Conservation (phyloP, 1,140 invertebrate species). For the Achroia grisella region DNA sequence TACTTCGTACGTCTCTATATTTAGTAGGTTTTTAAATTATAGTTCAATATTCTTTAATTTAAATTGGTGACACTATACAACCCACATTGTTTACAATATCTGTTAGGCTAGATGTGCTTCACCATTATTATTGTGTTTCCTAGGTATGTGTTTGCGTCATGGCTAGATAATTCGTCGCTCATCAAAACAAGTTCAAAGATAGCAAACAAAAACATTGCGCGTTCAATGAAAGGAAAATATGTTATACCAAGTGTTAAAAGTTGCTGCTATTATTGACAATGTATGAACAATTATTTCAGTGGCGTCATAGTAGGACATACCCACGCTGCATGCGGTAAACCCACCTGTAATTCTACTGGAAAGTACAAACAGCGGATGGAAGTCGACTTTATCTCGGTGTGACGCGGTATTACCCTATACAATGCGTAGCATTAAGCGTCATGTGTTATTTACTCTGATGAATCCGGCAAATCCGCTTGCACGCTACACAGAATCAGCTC, state of each 20-base stretch:
- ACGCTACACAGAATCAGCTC: conserved; percentile 33
- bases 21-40: too few species aligned
- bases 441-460: conserved; percentile 2
- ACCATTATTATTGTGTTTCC: not conserved
- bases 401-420: conserved; percentile 41
- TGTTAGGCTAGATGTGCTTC: not conserved
- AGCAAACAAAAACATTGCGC: conserved; percentile 3
- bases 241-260: not conserved
- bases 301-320: not conserved
- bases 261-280: too few species aligned
- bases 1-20: too few species aligned
- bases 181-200: conserved; percentile 18
- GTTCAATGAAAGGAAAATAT: not conserved
- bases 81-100: not conserved
- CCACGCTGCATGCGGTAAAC: not conserved
- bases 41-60: not conserved
- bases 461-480: conserved; percentile 20
- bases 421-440: not conserved
- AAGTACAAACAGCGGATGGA: too few species aligned
- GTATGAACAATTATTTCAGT: too few species aligned
- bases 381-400: conserved; percentile 7
- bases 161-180: conserved; percentile 4
- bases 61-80: not conserved
- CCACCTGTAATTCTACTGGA: not conserved
- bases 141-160: conserved; percentile 7